These are phyloP conservation scores for Cryptotis parvus DNA, from an alignment of 2,113 vertebrate species.

Conservation along the genomic window DNA sequence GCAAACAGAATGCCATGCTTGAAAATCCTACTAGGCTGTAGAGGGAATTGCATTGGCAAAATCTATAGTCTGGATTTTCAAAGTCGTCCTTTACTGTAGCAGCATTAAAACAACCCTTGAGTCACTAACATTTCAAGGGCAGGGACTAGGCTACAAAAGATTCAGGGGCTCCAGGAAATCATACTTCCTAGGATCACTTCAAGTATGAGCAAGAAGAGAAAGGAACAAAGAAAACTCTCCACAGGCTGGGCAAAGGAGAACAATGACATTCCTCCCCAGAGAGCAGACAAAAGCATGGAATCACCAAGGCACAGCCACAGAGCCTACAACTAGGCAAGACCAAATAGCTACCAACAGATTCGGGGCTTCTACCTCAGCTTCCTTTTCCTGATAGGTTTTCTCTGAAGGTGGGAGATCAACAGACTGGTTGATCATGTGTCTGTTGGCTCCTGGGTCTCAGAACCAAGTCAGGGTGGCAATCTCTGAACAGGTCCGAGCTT, in stretches of 20 bases:
- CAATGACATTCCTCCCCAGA: background rate
- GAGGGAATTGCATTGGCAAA: background rate
- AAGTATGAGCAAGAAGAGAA: background rate
- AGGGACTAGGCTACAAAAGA: background rate
- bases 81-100: background rate
- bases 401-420: rapidly evolving
- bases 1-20: background rate
- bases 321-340: background rate
- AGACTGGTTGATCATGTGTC: background rate
- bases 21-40: background rate
- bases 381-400: background rate
- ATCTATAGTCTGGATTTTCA: conserved; percentile 18
- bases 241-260: background rate
- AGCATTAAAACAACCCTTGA: background rate
- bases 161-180: background rate
- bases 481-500: background rate
- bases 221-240: background rate
- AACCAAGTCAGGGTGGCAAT: background rate
- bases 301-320: background rate
- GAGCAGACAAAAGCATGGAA: conserved; percentile 6
- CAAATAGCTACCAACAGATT: background rate
- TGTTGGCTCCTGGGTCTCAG: background rate
- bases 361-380: background rate
- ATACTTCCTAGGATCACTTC: background rate
- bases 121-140: background rate